phyloP scores from a whole-genome alignment of 2,888 invertebrate genomes.

The Exocentrus adspersus region DNA sequence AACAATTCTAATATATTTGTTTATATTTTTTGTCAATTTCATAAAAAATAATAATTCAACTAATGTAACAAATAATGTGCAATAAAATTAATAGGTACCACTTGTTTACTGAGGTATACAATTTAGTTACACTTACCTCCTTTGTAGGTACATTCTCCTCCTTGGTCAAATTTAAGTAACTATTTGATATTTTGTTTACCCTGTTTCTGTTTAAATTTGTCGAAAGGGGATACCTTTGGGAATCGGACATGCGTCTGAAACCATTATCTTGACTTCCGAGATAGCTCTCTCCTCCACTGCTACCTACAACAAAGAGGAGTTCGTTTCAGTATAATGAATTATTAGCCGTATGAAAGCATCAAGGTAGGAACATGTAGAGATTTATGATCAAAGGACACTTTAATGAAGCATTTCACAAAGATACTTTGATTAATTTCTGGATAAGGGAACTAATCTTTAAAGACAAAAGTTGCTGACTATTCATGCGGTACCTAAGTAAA shows the following conservation, averaged over 20 bases:
- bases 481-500: not conserved
- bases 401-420: constrained; percentile 4
- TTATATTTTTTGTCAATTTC: too few relatives aligned
- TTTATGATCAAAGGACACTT: constrained; percentile 8
- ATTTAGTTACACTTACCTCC: constrained; percentile 38
- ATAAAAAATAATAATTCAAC: too few relatives aligned
- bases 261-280: constrained; percentile 63
- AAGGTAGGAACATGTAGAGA: not conserved
- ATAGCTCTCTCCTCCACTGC: constrained; percentile 75
- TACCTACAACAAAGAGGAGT: constrained; percentile 57
- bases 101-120: too few relatives aligned
- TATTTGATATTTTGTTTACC: constrained; percentile 71
- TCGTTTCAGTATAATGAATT: not conserved
- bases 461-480: not conserved
- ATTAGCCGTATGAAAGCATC: constrained; percentile 1
- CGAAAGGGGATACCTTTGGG: constrained; percentile 52
- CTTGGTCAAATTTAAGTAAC: constrained; percentile 75
- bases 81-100: too few relatives aligned
- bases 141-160: constrained; percentile 67
- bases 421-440: constrained; percentile 2
- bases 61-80: too few relatives aligned
- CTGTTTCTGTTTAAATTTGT: constrained; percentile 55
- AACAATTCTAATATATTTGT: too few relatives aligned
- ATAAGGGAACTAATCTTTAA: constrained; percentile 8
- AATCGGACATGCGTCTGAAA: constrained; percentile 66